Conservation (phyloP, 2,797 vertebrate genomes). For the Peromyscus attwateri region DNA sequence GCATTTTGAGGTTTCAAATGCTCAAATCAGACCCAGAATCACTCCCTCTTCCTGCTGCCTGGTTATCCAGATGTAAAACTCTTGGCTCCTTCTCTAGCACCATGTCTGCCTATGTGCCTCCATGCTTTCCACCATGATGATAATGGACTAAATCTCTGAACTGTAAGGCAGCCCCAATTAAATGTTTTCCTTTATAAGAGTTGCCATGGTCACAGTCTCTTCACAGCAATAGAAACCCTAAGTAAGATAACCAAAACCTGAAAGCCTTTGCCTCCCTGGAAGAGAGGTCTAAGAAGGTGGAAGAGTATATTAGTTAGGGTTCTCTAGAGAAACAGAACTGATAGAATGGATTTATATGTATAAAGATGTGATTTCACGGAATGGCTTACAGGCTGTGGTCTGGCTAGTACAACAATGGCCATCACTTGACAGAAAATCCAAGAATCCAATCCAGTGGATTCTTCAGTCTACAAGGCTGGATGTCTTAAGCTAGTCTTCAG, state of each 20-base stretch:
- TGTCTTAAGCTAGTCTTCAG: not conserved
- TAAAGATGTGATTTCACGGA: not conserved
- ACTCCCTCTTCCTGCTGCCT: too few species aligned
- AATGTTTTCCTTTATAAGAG: too few species aligned
- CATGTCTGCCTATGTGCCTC: too few species aligned
- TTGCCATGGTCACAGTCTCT: not conserved
- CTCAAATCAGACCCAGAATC: too few species aligned
- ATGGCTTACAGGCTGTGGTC: not conserved
- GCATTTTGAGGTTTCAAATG: too few species aligned
- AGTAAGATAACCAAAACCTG: not conserved
- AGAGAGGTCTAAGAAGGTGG: not conserved
- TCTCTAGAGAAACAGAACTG: not conserved
- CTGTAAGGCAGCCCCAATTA: too few species aligned
- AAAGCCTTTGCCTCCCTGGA: not conserved
- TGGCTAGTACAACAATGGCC: not conserved
- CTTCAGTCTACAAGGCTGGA: not conserved
- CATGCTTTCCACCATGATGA: too few species aligned
- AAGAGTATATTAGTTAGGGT: not conserved
- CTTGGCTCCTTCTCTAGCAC: too few species aligned
- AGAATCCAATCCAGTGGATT: not conserved
- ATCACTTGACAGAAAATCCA: not conserved
- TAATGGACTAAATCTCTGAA: too few species aligned
- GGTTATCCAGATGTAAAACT: too few species aligned
- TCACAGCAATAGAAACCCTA: not conserved
- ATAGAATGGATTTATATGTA: not conserved